Evolutionary conservation across 2,888 invertebrate species (phyloP).

Genomic region (Caenorhabditis japonica): DNA sequence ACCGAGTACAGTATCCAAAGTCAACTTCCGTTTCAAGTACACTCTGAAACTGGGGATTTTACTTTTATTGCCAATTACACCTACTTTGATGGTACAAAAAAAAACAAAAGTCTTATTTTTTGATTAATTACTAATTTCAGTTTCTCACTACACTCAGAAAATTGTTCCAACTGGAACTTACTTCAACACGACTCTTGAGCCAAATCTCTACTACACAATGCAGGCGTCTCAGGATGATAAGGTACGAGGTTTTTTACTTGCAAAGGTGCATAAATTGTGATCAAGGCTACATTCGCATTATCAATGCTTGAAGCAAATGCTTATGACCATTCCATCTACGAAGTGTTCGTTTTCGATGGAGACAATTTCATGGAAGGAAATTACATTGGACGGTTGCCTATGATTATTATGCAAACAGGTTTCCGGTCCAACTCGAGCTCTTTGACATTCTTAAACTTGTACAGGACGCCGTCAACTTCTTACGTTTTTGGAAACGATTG

Average conservation of each 20-base stretch:
- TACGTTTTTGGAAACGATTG: slow-evolving; percentile 25
- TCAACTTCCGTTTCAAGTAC: neutral
- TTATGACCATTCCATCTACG: neutral
- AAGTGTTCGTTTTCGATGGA: slow-evolving; percentile 31
- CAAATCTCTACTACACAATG: slow-evolving; percentile 15
- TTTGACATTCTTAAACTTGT: slow-evolving; percentile 26
- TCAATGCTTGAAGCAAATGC: too few relatives aligned
- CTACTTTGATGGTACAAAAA: slow-evolving; percentile 23
- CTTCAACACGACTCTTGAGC: slow-evolving; percentile 22
- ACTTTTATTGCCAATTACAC: slow-evolving; percentile 20
- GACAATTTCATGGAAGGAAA: slow-evolving; percentile 8
- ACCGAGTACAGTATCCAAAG: too few relatives aligned
- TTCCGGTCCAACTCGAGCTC: slow-evolving; percentile 2
- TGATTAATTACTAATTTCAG: slow-evolving; percentile 8
- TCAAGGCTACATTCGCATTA: too few relatives aligned
- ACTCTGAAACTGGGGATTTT: slow-evolving; percentile 22
- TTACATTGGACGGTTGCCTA: slow-evolving; percentile 15
- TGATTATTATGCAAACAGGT: neutral
- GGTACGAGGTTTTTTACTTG: slow-evolving; percentile 6
- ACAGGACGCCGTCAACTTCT: slow-evolving; percentile 16
- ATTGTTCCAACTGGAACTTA: slow-evolving; percentile 17
- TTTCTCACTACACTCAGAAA: slow-evolving; percentile 10
- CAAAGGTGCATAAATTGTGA: too few relatives aligned
- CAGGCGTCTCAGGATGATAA: slow-evolving; percentile 15
- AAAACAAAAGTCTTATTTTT: slow-evolving; percentile 5